Conservation (phyloP, 2,113 vertebrate species). For the Amphiprion ocellaris region DNA sequence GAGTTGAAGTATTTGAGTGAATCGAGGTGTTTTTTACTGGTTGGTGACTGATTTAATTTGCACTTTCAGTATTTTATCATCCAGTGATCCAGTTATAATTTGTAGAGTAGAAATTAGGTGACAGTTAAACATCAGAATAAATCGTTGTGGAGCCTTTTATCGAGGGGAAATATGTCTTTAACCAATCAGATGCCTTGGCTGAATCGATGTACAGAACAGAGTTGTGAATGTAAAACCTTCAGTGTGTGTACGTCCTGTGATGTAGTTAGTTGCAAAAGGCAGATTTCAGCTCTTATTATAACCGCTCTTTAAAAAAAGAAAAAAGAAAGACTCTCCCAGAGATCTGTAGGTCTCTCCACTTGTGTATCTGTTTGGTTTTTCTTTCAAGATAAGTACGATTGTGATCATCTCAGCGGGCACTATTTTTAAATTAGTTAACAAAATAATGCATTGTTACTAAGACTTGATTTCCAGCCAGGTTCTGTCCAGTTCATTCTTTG, state of each 20-base stretch:
- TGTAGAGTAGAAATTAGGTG: background rate
- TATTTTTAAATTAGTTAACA: conserved; percentile 21
- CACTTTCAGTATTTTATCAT: background rate
- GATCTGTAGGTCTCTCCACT: conserved; percentile 34
- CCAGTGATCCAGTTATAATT: background rate
- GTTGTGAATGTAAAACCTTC: conserved; percentile 41
- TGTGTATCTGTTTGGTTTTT: conserved; percentile 46
- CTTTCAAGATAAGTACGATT: conserved; percentile 28
- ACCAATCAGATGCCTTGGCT: background rate
- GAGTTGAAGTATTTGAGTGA: background rate
- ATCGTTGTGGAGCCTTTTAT: too few relatives aligned
- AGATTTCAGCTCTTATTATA: conserved; percentile 52
- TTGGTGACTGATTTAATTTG: background rate
- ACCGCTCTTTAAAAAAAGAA: conserved; percentile 26
- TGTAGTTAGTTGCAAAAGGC: conserved; percentile 50
- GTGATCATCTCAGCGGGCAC: conserved; percentile 56
- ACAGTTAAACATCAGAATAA: too few relatives aligned
- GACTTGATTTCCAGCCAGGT: conserved; percentile 6
- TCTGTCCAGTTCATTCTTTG: conserved; percentile 17
- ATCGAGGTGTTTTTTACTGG: background rate
- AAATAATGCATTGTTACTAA: background rate
- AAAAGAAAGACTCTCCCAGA: conserved; percentile 24
- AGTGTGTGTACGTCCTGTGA: conserved; percentile 62
- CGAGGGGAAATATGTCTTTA: too few relatives aligned
- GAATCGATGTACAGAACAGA: conserved; percentile 1